phyloP scores from a whole-genome alignment of 2,888 invertebrate species.

The Carpatolechia fugitivella region DNA sequence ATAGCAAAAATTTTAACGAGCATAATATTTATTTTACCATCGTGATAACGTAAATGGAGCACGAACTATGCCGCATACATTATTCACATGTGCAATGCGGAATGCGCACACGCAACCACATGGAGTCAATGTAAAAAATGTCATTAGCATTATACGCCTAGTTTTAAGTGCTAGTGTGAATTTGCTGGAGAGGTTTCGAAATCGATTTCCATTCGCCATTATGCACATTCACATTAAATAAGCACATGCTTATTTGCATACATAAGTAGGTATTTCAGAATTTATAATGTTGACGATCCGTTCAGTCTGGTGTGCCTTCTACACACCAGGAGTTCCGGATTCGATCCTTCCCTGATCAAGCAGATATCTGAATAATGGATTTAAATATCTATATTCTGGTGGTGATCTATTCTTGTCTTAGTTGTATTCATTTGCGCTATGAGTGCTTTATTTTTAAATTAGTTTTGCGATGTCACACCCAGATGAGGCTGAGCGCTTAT shows the following conservation, averaged over 20 bases:
- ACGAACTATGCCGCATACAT: constrained; percentile 64
- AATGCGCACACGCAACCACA: constrained; percentile 67
- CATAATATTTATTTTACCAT: constrained; percentile 58
- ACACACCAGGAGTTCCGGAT: no score
- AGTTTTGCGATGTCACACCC: no score
- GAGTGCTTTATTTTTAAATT: no score
- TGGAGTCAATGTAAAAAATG: constrained; percentile 49
- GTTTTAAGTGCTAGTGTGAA: constrained; percentile 19
- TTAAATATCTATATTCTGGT: no score
- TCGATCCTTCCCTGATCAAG: no score
- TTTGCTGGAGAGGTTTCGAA: constrained; percentile 31
- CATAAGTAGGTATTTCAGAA: not conserved
- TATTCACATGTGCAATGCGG: constrained; percentile 51
- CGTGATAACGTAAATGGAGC: constrained; percentile 74
- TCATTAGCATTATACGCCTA: constrained; percentile 51
- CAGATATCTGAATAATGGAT: no score
- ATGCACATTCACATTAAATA: no score
- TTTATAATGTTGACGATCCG: no score
- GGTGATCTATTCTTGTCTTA: no score
- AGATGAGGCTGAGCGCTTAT: constrained; percentile 58
- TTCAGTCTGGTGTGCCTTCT: no score
- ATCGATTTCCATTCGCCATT: constrained; percentile 33
- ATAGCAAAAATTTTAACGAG: constrained; percentile 46
- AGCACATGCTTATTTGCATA: constrained; percentile 15
- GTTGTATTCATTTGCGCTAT: no score